These are phyloP conservation scores for Ciconia nigra DNA, from an alignment of 2,797 vertebrate species.

Conservation along the genomic window DNA sequence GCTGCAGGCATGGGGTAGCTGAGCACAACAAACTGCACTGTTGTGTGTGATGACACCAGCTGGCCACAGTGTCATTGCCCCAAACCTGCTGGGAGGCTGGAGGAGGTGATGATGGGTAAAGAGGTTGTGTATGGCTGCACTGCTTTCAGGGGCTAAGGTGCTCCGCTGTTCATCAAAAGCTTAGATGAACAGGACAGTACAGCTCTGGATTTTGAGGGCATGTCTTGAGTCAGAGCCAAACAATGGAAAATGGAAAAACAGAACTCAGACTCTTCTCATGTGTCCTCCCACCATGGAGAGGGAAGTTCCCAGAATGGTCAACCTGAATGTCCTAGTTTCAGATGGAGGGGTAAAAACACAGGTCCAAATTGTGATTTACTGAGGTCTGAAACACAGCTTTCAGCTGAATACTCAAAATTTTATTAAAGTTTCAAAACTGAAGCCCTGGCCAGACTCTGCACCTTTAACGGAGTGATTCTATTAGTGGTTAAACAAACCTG, in stretches of 20 bases:
- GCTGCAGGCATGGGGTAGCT: not conserved
- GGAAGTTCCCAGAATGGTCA: not conserved
- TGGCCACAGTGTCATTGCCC: not conserved
- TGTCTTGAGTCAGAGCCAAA: not conserved
- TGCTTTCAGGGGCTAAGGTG: not conserved
- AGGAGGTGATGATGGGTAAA: not conserved
- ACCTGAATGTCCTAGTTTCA: not conserved
- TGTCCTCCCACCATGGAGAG: not conserved
- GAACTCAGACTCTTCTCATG: not conserved
- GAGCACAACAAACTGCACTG: not conserved
- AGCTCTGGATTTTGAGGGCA: not conserved
- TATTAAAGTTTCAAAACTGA: not conserved
- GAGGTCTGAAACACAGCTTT: not conserved
- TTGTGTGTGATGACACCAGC: not conserved
- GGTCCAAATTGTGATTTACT: not conserved
- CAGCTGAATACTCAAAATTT: not conserved
- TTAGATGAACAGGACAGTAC: not conserved
- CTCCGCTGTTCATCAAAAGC: not conserved
- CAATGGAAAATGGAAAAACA: not conserved
- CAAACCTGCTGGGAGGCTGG: not conserved
- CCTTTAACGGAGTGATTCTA: not conserved
- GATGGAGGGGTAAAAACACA: not conserved
- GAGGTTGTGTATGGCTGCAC: not conserved
- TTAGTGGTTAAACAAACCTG: not conserved
- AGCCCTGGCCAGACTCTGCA: not conserved